phyloP scores from a whole-genome alignment of 2,797 vertebrate species.

The Poecile montanus region DNA sequence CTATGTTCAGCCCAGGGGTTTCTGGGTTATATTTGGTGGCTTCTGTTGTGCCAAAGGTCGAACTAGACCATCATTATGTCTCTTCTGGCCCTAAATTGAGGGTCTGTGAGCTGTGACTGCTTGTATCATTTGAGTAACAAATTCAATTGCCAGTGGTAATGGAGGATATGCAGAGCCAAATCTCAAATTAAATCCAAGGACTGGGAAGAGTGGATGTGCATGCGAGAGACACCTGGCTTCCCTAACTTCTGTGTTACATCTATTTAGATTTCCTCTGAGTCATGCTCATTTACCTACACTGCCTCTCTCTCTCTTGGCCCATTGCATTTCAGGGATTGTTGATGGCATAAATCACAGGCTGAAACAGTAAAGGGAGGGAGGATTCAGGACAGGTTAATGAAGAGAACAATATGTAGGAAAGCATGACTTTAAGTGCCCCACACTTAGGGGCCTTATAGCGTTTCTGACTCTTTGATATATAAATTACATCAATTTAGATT shows the following conservation, averaged over 20 bases:
- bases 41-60: background rate
- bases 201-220: background rate
- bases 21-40: background rate
- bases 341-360: background rate
- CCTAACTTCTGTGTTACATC: background rate
- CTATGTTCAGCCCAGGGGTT: background rate
- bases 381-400: background rate
- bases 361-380: background rate
- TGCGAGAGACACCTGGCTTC: background rate
- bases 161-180: background rate
- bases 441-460: background rate
- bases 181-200: background rate
- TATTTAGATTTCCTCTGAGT: background rate
- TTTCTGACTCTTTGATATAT: conserved; percentile 48
- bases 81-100: background rate
- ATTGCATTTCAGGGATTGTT: background rate
- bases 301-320: background rate
- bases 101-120: background rate
- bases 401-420: background rate
- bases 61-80: background rate
- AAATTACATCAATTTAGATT: conserved; percentile 45
- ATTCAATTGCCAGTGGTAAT: background rate
- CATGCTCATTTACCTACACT: background rate
- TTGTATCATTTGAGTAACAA: background rate
- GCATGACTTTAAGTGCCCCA: background rate